These are phyloP conservation scores for Drosophila dives DNA, from an alignment of 2,888 invertebrate species.

Conservation along the genomic window DNA sequence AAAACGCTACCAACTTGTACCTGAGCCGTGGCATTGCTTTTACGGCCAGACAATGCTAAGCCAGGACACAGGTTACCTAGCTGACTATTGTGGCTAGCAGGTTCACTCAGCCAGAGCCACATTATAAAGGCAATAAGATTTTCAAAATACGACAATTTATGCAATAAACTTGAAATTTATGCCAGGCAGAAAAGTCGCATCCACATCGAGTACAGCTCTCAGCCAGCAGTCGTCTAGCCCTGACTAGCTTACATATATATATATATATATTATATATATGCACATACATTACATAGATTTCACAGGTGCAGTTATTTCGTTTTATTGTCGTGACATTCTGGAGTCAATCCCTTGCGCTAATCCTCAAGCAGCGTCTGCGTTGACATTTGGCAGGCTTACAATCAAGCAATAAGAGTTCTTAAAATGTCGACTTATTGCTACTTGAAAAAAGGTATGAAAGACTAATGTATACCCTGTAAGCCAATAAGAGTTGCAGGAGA, in stretches of 20 bases:
- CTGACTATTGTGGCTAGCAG: slow-evolving; percentile 23
- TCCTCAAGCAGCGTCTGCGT: slow-evolving; percentile 59
- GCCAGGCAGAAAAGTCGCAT: slow-evolving; percentile 43
- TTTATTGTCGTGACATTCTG: slow-evolving; percentile 62
- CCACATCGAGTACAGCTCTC: slow-evolving; percentile 24
- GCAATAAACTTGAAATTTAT: slow-evolving; percentile 81
- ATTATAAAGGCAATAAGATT: slow-evolving; percentile 82
- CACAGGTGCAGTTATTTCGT: slow-evolving; percentile 44
- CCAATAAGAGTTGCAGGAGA: not conserved
- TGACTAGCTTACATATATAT: slow-evolving; percentile 8
- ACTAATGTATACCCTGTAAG: slow-evolving; percentile 10
- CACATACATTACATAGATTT: slow-evolving; percentile 14
- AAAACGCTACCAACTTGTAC: slow-evolving; percentile 31
- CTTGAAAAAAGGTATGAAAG: not conserved
- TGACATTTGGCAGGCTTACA: slow-evolving; percentile 58
- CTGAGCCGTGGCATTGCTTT: slow-evolving; percentile 33
- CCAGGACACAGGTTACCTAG: slow-evolving; percentile 16
- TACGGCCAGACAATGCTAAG: slow-evolving; percentile 19
- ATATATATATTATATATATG: slow-evolving; percentile 2
- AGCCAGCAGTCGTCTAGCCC: slow-evolving; percentile 35
- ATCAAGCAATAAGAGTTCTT: slow-evolving; percentile 11
- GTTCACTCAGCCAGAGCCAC: slow-evolving; percentile 41
- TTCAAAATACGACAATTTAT: slow-evolving; percentile 82
- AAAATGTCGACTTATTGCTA: slow-evolving; percentile 4
- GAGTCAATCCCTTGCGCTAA: slow-evolving; percentile 77